A percentile compares a stretch with the other conserved stretches of the same genome.
phyloP scores from a whole-genome alignment of 1,140 invertebrate genomes.

The Aricia agestis region DNA sequence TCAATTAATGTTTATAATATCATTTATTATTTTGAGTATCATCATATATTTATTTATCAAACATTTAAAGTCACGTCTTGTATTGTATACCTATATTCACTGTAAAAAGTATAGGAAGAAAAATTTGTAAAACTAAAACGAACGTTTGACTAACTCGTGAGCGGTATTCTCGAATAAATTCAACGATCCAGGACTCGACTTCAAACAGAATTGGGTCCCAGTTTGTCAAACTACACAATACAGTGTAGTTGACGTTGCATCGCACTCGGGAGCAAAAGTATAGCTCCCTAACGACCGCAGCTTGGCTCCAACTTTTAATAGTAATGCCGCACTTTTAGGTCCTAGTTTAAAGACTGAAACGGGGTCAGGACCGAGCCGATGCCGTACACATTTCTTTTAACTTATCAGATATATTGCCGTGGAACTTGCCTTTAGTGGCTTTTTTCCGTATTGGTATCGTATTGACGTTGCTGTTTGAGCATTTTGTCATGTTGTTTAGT shows the following conservation, averaged over 20 bases:
- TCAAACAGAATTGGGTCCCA: constrained; percentile 23
- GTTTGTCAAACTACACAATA: constrained; percentile 32
- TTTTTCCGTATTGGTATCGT: constrained; percentile 4
- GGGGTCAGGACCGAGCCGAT: constrained; percentile 37
- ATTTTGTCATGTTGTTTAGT: not conserved
- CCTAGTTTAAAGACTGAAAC: constrained; percentile 41
- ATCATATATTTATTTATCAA: too few species aligned
- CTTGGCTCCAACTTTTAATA: constrained; percentile 56
- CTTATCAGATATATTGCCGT: constrained; percentile 15
- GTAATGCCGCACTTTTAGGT: constrained; percentile 49
- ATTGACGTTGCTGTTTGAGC: not conserved
- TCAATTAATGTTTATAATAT: too few species aligned
- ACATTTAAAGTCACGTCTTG: too few species aligned
- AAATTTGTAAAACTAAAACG: too few species aligned
- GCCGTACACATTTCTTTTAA: constrained; percentile 16
- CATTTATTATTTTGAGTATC: too few species aligned
- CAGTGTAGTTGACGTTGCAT: constrained; percentile 37
- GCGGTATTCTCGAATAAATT: constrained; percentile 1
- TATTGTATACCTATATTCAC: too few species aligned
- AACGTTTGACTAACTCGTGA: not conserved
- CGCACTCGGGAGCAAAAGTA: constrained; percentile 36
- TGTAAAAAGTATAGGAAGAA: too few species aligned
- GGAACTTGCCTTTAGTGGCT: constrained; percentile 8
- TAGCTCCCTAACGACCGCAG: constrained; percentile 49
- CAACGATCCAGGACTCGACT: constrained; percentile 17